Evolutionary conservation across 2,888 invertebrate species (phyloP).

Genomic region (Coleophora deauratella): DNA sequence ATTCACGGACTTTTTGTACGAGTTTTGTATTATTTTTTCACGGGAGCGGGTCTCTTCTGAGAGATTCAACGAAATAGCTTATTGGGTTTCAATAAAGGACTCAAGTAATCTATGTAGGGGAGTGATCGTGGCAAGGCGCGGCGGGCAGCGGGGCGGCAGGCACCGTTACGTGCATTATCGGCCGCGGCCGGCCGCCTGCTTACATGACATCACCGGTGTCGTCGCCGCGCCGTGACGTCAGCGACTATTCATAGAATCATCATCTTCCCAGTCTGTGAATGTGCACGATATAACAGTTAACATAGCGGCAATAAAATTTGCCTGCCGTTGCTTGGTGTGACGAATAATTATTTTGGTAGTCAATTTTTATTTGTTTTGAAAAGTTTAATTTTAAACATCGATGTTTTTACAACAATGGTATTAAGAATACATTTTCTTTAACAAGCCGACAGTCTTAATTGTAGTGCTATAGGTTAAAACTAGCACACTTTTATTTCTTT

Average conservation of each 20-base stretch:
- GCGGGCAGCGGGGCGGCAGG: constrained; percentile 38
- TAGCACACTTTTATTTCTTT: too few relatives aligned
- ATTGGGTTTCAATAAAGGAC: constrained; percentile 65
- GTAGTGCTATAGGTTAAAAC: too few relatives aligned
- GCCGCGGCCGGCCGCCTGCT: constrained; percentile 18
- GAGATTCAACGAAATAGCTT: constrained; percentile 70
- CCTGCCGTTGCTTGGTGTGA: too few relatives aligned
- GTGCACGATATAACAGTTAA: neutral
- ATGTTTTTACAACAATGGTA: too few relatives aligned
- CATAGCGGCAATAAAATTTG: too few relatives aligned
- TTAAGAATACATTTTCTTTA: too few relatives aligned
- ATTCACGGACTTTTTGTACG: constrained; percentile 58
- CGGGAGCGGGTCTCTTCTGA: constrained; percentile 63
- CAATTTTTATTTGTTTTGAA: too few relatives aligned
- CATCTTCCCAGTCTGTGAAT: constrained; percentile 16
- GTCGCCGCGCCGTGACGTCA: constrained; percentile 26
- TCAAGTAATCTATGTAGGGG: constrained; percentile 59
- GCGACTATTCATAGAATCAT: constrained; percentile 21
- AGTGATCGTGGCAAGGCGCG: constrained; percentile 41
- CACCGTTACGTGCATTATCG: constrained; percentile 39
- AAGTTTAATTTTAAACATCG: too few relatives aligned
- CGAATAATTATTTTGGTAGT: too few relatives aligned
- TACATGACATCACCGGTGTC: constrained; percentile 35
- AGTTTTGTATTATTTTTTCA: constrained; percentile 60
- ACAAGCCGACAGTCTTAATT: too few relatives aligned